Evolutionary conservation across 2,797 vertebrate species (phyloP).

Genomic region (Acropternis orthonyx): DNA sequence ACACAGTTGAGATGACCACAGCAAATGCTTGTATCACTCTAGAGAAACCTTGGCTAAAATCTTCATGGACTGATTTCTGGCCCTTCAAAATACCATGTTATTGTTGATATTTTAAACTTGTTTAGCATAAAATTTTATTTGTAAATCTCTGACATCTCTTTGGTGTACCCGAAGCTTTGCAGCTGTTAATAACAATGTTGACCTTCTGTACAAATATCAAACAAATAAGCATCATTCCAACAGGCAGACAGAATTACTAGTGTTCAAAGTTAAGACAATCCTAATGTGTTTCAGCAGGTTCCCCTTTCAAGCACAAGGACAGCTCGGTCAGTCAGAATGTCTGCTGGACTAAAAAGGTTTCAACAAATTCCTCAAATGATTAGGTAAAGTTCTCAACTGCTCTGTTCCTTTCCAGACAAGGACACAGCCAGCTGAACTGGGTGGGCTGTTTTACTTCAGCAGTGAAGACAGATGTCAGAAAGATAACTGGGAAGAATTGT

Average conservation of each 20-base stretch:
- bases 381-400: not conserved
- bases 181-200: not conserved
- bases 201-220: not conserved
- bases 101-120: not conserved
- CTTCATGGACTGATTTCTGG: not conserved
- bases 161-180: not conserved
- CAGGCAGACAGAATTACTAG: not conserved
- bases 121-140: not conserved
- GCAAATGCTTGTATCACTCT: not conserved
- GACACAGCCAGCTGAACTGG: not conserved
- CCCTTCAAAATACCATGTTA: not conserved
- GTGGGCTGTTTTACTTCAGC: not conserved
- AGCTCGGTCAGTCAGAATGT: not conserved
- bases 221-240: not conserved
- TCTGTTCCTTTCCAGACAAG: accelerated
- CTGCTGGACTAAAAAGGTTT: not conserved
- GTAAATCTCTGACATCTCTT: not conserved
- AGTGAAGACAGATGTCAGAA: not conserved
- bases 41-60: not conserved
- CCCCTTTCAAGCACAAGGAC: not conserved
- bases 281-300: not conserved
- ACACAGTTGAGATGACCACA: not conserved
- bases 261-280: not conserved
- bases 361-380: not conserved
- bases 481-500: not conserved